Evolutionary conservation across 2,888 invertebrate genomes (phyloP), one percentile per base, ranked within the genome.

Genomic region (Synanthedon andrenaeformis): DNA sequence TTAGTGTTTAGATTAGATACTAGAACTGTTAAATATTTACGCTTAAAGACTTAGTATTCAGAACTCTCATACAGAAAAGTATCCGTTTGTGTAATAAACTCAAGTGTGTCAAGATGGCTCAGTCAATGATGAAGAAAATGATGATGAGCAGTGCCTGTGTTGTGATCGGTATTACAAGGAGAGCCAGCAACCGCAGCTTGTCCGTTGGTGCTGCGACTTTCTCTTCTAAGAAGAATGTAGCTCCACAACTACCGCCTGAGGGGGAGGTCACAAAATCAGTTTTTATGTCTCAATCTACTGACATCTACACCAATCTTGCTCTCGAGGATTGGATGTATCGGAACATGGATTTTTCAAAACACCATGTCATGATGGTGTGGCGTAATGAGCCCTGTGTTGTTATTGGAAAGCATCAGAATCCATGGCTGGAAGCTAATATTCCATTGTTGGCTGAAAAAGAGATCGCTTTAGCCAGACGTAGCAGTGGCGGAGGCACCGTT

Each of bases 401-500:
- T 4, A 92, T 99, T 73, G 99, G 99, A 5, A 91, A 96, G 55
- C 96, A 98, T 79, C 99, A 99, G 79, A 99, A 99, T 81, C 97
- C 98, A 1, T 99, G 98, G 94, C 76, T 92, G 41, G 99, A 99
- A 78, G 93, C 95, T 1, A 94, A 98, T 76, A 83, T 96, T 3
- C 89, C 91, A 2, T 88, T 89, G 49, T 76, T 95, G 52, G 73
- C 88, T 57, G 90, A 91, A 52, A 87, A 90, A 49, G 92, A 92
- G 13, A 92, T 98, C 55, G 87, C 90, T 11, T 68, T 98, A 57
- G 98, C 95, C 0, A 90, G 99, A 55, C 90, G 99, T 49, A 96
- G 96, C 70, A 98, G 98, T 79, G 99, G 99, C 35, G 95, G 99
- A 57, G 99, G 98, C 28, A 94, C 98, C 3, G 98, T 99, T 23